Base-by-base conservation (phyloP, 2,888 invertebrate species). In the Synergus umbraculus region DNA sequence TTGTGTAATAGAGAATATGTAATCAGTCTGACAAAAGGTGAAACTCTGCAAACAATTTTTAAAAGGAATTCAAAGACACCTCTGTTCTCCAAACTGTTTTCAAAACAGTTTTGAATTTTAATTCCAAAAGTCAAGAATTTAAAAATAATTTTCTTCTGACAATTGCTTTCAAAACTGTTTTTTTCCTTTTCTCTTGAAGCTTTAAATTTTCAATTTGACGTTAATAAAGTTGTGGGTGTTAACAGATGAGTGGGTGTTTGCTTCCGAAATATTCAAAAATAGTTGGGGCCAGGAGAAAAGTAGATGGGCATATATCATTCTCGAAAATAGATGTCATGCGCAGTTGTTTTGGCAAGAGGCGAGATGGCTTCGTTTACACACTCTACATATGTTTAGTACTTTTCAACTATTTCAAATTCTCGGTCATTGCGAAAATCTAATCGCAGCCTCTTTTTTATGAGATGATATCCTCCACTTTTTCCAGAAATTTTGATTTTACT, bases 321-420 rank as follows among this genome's bases (percentile, higher is more conserved):
- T 76, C 82, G 43, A 82, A 83, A 84, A 83, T 84, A 84, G 84
- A 84, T 79, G 82, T 83, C 82, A 81, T 82, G 79, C 81, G 81
- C 79, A 81, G 81, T 84, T 83, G 93, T 93, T 82, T 92, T 92
- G 18, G 93, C 93, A 78, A 93, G 92, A 90, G 91, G 82, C 86
- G 93, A 76, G 69, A 80, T 78, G 66, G 49, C 64, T 64, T 67
- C 22, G 77, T 73, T 82, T 78, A 37, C 37, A 37, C 5, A 37
- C 37, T 37, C 37, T 37, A 37, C 37, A 7, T 37, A 37, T 4
- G 4, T 37, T 37, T 37, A 37, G 5, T 37, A 37, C 37, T 37
- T 37, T 37, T 37, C 5, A 37, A 37, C 37, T 29, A 29, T 29
- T 29, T 29, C 3, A 29, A 29, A 29, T 29, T 29, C 29, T 3